Evolutionary conservation across 2,888 invertebrate genomes (phyloP).

Genomic region (Drosophila paranaensis): DNA sequence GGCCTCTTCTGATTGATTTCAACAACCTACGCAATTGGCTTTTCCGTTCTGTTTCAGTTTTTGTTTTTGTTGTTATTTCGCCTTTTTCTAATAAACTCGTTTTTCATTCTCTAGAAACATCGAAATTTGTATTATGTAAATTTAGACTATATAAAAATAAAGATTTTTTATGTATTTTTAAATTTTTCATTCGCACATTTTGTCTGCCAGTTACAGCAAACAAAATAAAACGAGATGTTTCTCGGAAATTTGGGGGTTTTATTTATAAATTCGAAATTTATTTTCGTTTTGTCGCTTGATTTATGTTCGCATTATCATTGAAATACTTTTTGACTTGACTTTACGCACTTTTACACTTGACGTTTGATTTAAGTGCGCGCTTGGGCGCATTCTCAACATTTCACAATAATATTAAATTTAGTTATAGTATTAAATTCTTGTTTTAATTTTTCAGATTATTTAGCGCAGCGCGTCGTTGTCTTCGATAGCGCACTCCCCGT

Average conservation of each 20-base stretch:
- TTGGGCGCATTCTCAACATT: slow-evolving; percentile 50
- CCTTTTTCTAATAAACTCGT: slow-evolving; percentile 24
- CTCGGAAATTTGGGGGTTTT: slow-evolving; percentile 29
- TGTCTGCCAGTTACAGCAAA: slow-evolving; percentile 41
- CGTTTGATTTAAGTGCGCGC: slow-evolving; percentile 23
- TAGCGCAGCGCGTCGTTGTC: slow-evolving; percentile 50
- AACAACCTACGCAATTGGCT: slow-evolving; percentile 40
- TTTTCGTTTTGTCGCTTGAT: slow-evolving; percentile 33
- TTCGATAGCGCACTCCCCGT: slow-evolving; percentile 58
- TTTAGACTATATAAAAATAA: slow-evolving; percentile 14
- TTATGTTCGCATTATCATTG: slow-evolving; percentile 36
- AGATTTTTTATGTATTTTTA: neutral
- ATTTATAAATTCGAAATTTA: slow-evolving; percentile 16
- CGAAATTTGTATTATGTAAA: slow-evolving; percentile 24
- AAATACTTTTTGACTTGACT: slow-evolving; percentile 26
- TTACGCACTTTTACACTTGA: slow-evolving; percentile 60
- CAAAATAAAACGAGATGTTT: slow-evolving; percentile 16
- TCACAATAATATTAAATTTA: slow-evolving; percentile 58
- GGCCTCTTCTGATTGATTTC: slow-evolving; percentile 62
- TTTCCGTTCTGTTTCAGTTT: slow-evolving; percentile 15
- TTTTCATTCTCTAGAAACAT: slow-evolving; percentile 17
- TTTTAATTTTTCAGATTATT: slow-evolving; percentile 10
- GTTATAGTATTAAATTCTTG: slow-evolving; percentile 9
- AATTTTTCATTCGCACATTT: slow-evolving; percentile 26
- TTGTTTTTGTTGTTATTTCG: slow-evolving; percentile 7